Evolutionary conservation across 1,140 invertebrate genomes (phyloP).

Genomic region (Grapholita molesta): DNA sequence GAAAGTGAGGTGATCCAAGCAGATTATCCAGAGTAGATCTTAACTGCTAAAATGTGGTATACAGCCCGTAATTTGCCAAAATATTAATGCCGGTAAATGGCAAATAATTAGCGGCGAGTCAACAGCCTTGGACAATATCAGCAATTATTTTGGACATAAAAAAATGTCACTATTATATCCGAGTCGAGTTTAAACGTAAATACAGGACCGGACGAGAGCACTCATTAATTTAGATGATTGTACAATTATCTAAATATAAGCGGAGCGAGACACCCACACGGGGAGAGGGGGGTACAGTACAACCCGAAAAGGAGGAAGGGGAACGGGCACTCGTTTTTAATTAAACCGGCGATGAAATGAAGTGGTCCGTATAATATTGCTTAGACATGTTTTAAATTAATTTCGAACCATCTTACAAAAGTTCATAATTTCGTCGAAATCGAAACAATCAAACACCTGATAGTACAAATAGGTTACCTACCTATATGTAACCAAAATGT

Average conservation of each 20-base stretch:
- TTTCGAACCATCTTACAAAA: conserved; percentile 52
- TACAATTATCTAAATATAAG: conserved; percentile 79
- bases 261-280: conserved; percentile 70
- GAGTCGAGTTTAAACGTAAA: conserved; percentile 57
- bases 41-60: background rate
- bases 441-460: background rate
- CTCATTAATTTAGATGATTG: conserved; percentile 78
- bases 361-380: conserved; percentile 76
- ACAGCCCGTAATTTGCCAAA: background rate
- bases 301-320: conserved; percentile 69
- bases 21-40: background rate
- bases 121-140: conserved; percentile 3
- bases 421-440: conserved; percentile 12
- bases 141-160: conserved; percentile 51
- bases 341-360: conserved; percentile 76
- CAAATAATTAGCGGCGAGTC: conserved; percentile 9
- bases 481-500: too few relatives aligned
- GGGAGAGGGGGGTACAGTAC: conserved; percentile 56
- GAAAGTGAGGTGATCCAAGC: background rate
- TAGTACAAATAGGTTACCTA: background rate
- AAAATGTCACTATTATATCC: conserved; percentile 56
- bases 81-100: background rate
- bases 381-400: conserved; percentile 76
- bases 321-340: conserved; percentile 76
- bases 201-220: conserved; percentile 69